Percentiles rank a stretch among this genome's conserved stretches.
These are phyloP conservation scores for Murina feae DNA, from an alignment of 2,113 vertebrate species.

Conservation along the genomic window DNA sequence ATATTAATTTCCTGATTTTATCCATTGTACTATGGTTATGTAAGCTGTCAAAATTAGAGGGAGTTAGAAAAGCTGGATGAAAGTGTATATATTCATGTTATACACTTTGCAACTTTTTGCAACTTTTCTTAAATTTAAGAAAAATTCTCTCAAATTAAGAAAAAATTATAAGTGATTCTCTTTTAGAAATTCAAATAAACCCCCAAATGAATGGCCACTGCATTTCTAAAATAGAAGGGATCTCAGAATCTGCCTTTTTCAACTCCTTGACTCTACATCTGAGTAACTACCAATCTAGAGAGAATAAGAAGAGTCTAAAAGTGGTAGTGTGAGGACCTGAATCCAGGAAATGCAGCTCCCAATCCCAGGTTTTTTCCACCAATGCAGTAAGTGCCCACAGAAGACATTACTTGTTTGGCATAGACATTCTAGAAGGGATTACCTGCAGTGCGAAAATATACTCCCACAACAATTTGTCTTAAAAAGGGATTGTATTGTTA, in stretches of 20 bases:
- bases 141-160: not conserved
- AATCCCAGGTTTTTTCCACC: not conserved
- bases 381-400: not conserved
- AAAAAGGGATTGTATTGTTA: not conserved
- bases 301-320: not conserved
- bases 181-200: constrained; percentile 6
- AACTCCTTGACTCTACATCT: not conserved
- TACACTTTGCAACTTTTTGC: not conserved
- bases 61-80: not conserved
- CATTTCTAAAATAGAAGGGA: not conserved
- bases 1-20: not conserved
- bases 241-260: not conserved
- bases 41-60: not conserved
- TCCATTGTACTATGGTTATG: not conserved
- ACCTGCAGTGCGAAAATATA: not conserved
- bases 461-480: not conserved
- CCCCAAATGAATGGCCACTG: not conserved
- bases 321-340: not conserved
- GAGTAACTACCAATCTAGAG: not conserved
- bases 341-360: not conserved
- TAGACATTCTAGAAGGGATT: not conserved
- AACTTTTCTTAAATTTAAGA: constrained; percentile 24
- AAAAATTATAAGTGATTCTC: not conserved
- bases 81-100: not conserved
- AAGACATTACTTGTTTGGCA: not conserved